Evolutionary conservation across 2,113 vertebrate species (phyloP).

Genomic region (Actenoides hombroni): DNA sequence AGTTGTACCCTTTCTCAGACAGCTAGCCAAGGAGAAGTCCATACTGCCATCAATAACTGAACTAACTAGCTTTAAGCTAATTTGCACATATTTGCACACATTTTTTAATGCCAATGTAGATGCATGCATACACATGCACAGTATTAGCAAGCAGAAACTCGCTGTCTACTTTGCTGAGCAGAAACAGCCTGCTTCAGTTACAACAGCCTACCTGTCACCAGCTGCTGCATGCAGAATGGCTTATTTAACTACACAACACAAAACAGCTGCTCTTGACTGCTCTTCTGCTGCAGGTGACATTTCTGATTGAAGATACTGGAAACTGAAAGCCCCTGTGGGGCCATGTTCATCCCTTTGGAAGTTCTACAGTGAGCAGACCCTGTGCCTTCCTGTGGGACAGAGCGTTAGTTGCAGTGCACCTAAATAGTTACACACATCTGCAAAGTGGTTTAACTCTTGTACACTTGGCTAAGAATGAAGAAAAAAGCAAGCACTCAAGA

Average conservation of each 20-base stretch:
- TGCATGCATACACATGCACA: not conserved
- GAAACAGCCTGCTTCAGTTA: not conserved
- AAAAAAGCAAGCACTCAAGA: not conserved
- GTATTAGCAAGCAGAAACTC: not conserved
- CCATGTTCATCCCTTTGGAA: not conserved
- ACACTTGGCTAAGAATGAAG: not conserved
- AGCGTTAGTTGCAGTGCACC: accelerated
- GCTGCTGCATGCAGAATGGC: not conserved
- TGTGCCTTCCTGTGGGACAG: not conserved
- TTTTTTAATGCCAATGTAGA: not conserved
- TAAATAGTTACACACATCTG: not conserved
- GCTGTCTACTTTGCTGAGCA: not conserved
- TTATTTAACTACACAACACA: not conserved
- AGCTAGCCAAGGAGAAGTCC: not conserved
- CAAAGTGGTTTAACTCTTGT: not conserved
- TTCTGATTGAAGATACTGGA: not conserved
- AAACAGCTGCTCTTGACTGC: not conserved
- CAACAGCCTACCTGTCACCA: not conserved
- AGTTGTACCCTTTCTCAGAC: not conserved
- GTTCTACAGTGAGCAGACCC: not conserved
- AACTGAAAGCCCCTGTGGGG: not conserved
- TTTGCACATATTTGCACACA: not conserved
- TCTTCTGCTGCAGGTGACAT: not conserved
- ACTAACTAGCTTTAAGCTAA: not conserved
- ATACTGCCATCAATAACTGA: not conserved